phyloP scores from a whole-genome alignment of 2,113 vertebrate genomes.

The Anser cygnoides region DNA sequence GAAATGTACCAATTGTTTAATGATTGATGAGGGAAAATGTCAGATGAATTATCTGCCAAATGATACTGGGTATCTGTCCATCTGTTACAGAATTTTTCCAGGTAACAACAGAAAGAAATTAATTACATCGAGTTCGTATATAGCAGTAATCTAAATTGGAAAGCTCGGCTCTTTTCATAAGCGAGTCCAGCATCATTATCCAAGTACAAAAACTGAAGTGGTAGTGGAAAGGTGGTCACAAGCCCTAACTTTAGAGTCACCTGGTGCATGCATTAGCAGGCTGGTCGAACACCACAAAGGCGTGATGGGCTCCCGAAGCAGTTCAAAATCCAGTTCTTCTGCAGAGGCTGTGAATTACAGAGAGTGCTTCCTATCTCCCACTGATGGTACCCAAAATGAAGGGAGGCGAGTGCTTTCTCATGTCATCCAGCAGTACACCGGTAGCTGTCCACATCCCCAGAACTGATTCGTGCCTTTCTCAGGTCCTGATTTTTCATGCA shows the following conservation, averaged over 20 bases:
- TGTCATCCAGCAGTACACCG: background rate
- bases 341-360: background rate
- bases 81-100: conserved; percentile 3
- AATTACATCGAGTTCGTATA: background rate
- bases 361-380: background rate
- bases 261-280: background rate
- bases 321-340: background rate
- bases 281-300: background rate
- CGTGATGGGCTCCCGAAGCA: background rate
- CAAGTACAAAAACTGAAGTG: fast-evolving
- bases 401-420: fast-evolving
- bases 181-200: background rate
- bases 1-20: background rate
- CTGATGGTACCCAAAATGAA: background rate
- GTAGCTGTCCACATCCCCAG: background rate
- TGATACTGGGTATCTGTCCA: background rate
- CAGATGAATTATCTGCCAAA: conserved; percentile 42
- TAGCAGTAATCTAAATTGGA: background rate
- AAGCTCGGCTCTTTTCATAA: background rate
- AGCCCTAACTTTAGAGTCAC: background rate
- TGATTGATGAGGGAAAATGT: conserved; percentile 32
- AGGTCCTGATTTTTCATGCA: background rate
- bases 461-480: background rate
- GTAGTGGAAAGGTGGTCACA: background rate
- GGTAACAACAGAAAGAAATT: background rate